Evolutionary conservation across 1,140 invertebrate genomes (phyloP).

Genomic region (Chionoecetes opilio): DNA sequence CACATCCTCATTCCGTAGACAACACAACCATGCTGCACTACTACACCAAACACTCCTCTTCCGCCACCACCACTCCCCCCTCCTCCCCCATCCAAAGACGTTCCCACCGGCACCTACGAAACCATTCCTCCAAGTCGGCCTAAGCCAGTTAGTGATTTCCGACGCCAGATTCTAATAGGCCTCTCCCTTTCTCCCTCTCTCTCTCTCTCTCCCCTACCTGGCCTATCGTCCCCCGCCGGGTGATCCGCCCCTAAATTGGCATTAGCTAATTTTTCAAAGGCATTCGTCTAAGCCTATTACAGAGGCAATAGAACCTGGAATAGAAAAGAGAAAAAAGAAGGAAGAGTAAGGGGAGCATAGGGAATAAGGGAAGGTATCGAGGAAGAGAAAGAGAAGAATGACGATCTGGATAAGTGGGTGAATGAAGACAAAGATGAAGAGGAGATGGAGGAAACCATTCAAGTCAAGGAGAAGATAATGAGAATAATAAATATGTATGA

Average conservation of each 20-base stretch:
- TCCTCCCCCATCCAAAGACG: background rate
- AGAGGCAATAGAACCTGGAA: background rate
- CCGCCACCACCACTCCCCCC: background rate
- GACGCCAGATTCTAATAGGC: slow-evolving; percentile 1
- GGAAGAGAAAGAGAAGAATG: background rate
- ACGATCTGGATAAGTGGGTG: background rate
- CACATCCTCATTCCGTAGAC: too few species aligned
- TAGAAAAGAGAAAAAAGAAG: background rate
- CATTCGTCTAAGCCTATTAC: slow-evolving; percentile 72
- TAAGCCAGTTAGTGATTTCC: slow-evolving; percentile 28
- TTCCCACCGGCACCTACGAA: background rate
- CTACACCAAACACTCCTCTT: too few species aligned
- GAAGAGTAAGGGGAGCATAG: background rate
- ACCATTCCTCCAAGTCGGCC: slow-evolving; percentile 4
- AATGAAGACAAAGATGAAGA: background rate
- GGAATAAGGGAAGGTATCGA: background rate
- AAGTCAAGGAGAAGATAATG: background rate
- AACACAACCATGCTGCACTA: too few species aligned
- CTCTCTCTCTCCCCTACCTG: slow-evolving; percentile 15
- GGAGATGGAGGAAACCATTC: background rate
- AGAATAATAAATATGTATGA: background rate
- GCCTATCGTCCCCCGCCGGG: background rate
- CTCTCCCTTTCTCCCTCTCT: background rate
- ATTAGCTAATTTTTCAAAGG: slow-evolving; percentile 77
- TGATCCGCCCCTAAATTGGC: slow-evolving; percentile 70